Evolutionary conservation across 2,888 invertebrate species (phyloP).

Genomic region (Leucozona laternaria): DNA sequence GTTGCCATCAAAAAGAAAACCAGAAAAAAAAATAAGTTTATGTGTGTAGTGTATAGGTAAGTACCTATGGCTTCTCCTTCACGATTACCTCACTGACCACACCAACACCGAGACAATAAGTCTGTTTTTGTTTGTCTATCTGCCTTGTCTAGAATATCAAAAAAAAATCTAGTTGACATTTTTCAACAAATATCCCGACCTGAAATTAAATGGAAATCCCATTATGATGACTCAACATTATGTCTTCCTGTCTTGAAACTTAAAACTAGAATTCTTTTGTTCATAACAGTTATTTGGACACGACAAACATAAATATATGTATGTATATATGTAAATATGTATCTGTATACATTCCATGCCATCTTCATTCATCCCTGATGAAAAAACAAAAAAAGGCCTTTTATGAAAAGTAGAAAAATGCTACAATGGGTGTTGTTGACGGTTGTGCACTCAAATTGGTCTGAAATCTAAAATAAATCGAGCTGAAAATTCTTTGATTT

Average conservation of each 20-base stretch:
- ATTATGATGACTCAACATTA: conserved; percentile 43
- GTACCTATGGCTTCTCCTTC: neutral
- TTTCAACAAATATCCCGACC: conserved; percentile 32
- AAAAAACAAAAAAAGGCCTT: neutral
- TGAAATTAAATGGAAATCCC: conserved; percentile 56
- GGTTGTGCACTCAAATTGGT: conserved; percentile 32
- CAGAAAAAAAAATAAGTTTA: neutral
- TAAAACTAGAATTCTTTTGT: conserved; percentile 22
- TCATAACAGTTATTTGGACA: conserved; percentile 48
- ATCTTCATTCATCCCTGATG: conserved; percentile 1
- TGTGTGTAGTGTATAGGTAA: neutral
- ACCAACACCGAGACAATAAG: conserved; percentile 46
- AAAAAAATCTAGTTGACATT: conserved; percentile 20
- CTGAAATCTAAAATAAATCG: conserved; percentile 29
- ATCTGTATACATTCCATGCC: conserved; percentile 3
- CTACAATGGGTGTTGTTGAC: neutral
- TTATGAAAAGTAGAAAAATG: conserved; percentile 31
- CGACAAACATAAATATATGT: conserved; percentile 8
- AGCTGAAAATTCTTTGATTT: conserved; percentile 30
- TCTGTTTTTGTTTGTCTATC: conserved; percentile 47
- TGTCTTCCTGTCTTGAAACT: conserved; percentile 23
- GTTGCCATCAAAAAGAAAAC: neutral
- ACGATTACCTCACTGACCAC: conserved; percentile 35
- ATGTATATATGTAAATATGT: neutral
- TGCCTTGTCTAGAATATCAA: conserved; percentile 35